Conservation (phyloP, 2,888 invertebrate genomes). For the Platycnemis pennipes region DNA sequence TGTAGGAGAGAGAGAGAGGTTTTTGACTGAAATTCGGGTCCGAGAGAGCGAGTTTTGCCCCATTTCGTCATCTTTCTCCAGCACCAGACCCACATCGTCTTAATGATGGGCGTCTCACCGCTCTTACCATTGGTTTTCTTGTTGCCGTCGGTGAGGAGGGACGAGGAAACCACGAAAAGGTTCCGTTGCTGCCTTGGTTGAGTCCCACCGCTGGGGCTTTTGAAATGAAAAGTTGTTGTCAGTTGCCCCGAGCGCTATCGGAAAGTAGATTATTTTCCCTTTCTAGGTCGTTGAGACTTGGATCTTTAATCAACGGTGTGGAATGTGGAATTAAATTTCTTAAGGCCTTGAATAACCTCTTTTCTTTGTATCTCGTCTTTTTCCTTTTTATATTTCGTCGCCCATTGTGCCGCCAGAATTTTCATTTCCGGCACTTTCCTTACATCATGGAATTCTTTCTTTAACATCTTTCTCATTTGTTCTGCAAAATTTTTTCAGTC, state of each 20-base stretch:
- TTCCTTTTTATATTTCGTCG: too few relatives aligned
- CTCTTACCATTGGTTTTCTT: neutral
- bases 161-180: neutral
- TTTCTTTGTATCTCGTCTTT: too few relatives aligned
- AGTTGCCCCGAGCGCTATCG: neutral
- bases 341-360: too few relatives aligned
- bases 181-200: neutral
- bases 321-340: neutral
- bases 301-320: neutral
- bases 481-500: too few relatives aligned
- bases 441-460: too few relatives aligned
- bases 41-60: neutral
- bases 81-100: neutral
- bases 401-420: too few relatives aligned
- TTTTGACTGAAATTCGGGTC: slow-evolving; percentile 2
- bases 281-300: neutral
- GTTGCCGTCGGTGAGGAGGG: neutral
- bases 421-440: too few relatives aligned
- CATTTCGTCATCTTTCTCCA: neutral
- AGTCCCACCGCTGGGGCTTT: neutral
- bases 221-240: neutral
- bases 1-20: neutral
- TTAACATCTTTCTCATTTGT: too few relatives aligned
- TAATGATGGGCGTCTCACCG: neutral
- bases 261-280: neutral